Evolutionary conservation across 37 sponge, comb jelly and placozoan genomes (phyloP), one percentile per base, ranked within the genome.

Genomic region (Beroe forskalii): DNA sequence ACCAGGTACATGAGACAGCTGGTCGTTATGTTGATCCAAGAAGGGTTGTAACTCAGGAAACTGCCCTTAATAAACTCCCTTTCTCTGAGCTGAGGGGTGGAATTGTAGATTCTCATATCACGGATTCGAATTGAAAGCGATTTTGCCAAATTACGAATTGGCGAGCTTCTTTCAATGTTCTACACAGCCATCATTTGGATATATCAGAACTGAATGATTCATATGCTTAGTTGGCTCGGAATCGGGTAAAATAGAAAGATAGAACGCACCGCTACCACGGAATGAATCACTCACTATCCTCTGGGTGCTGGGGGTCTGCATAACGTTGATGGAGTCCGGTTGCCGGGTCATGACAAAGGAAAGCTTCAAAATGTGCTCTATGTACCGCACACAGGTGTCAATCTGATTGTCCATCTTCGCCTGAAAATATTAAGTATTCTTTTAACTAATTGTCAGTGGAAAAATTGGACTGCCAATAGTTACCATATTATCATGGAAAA

Each of bases 251-350:
- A n/a, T n/a, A n/a, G n/a, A n/a, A n/a, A n/a, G n/a, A n/a, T n/a
- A n/a, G n/a, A n/a, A n/a, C n/a, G n/a, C n/a, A n/a, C n/a, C n/a
- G n/a, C n/a, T n/a, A n/a, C n/a, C n/a, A n/a, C n/a, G n/a, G n/a
- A n/a, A n/a, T n/a, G 55, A 12, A 12, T 80, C 27, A 80, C 86
- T 80, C 35, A 80, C 86, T 42, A 80, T 80, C 42, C 86, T 41
- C 28, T 80, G 86, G 27, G 86, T 80, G n/a, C 86, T 41, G 3
- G 86, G 86, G 3, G 86, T 80, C 55, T 80, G 86, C 86, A 80
- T 80, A 4, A 80, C 86, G 20, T 44, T 80, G 48, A 80, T 80
- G 19, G 37, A 35, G 55, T 80, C 86, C 0, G 86, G 86, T 43
- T 80, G 86, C 6, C 86, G 86, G 55, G 55, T 44, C 86, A 80